Base-by-base conservation (phyloP, 2,113 vertebrate genomes). In the Ascaphus truei region DNA sequence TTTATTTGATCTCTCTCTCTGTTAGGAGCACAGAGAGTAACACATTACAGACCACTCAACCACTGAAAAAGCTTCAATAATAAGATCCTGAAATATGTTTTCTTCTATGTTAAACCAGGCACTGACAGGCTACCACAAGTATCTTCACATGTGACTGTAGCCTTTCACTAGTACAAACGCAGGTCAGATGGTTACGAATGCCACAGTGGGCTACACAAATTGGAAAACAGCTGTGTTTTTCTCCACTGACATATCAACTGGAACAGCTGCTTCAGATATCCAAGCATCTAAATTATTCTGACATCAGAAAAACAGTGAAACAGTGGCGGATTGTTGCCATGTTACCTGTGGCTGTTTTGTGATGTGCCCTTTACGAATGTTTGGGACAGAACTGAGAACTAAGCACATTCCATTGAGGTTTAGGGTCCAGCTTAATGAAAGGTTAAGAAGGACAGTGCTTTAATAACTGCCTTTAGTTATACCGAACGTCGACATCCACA, bases 201-300 rank as follows among this genome's bases (percentile, higher is more conserved):
- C 11, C 31, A 34, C 41, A 45, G 41, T 45, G 9, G 16, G 9
- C 41, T 45, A 45, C n/a, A 45, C 16, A 45, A 16, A 45, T 45
- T 45, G 41, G 41, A 45, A 45, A 55, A 27, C 58, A 45, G 76
- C 75, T 77, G 76, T 75, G 59, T 75, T 76, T 77, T 75, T 26
- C 72, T 79, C 65, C 53, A 48, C 39, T 79, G 65, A 72, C 0
- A 1, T 79, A 72, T 63, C 73, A 73, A 68, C 72, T 78, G 73
- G 59, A 37, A 58, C 75, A 79, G 73, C 76, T 80, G 75, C 77
- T 81, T 80, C 68, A 71, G 72, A 76, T 81, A 78, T 77, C 66
- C 31, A 1, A 63, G 68, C 73, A 78, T 72, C 78, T 83, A 76
- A 80, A 74, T 84, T 80, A 77, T 72, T 56, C 73, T 72, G 74